A percentile compares a stretch with the other conserved stretches of the same genome.
phyloP scores from a whole-genome alignment of 2,113 vertebrate genomes.

The Neoarius graeffei region DNA sequence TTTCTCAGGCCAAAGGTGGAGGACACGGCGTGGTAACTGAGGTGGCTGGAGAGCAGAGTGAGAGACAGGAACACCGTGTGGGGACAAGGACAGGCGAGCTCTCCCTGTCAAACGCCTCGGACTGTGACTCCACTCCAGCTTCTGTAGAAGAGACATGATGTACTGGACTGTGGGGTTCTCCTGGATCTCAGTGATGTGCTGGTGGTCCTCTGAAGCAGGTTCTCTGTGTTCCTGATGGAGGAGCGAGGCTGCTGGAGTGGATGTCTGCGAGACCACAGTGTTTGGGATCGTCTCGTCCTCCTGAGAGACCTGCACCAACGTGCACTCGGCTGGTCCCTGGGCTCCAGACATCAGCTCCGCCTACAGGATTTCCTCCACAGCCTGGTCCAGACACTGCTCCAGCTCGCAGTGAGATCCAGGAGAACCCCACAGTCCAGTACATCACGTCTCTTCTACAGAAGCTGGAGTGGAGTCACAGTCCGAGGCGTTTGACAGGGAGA shows the following conservation, averaged over 20 bases:
- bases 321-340: constrained; percentile 20
- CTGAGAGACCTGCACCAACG: constrained; percentile 42
- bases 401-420: constrained; percentile 61
- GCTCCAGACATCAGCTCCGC: constrained; percentile 60
- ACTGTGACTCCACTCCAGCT: constrained; percentile 56
- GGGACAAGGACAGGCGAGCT: constrained; percentile 67
- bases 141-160: constrained; percentile 69
- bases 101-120: constrained; percentile 66
- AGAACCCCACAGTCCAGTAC: constrained; percentile 62
- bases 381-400: constrained; percentile 72
- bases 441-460: constrained; percentile 69
- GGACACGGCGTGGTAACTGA: constrained; percentile 72
- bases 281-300: constrained; percentile 18
- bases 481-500: constrained; percentile 65
- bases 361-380: constrained; percentile 71
- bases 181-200: constrained; percentile 33
- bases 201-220: background rate
- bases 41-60: constrained; percentile 66
- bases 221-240: background rate
- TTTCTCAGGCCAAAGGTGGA: constrained; percentile 70
- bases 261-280: background rate
- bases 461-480: constrained; percentile 57
- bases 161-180: constrained; percentile 62
- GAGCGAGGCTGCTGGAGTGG: background rate
- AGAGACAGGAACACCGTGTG: constrained; percentile 73